Base-by-base conservation (phyloP, 2,797 vertebrate genomes). In the Merluccius polli region DNA sequence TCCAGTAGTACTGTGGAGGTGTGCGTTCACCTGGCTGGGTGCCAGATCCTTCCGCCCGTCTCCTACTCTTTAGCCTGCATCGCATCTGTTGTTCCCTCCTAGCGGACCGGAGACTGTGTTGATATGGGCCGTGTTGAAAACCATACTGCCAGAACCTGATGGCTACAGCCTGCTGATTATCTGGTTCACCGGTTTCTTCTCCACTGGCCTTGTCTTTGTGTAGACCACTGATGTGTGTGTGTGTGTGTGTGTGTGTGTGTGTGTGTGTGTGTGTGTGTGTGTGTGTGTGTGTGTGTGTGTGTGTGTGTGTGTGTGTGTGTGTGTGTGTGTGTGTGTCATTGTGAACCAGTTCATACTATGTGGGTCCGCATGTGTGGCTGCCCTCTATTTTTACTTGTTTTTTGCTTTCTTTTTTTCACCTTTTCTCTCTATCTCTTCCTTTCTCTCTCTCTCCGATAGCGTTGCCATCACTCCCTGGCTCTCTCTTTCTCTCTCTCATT, bases 11-110 rank as follows among this genome's bases (percentile, higher is more conserved):
- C 83, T 80, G 84, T 87, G 79, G 84, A 88, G 87, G 91, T 90
- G 88, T 86, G 84, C 78, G 1, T 86, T 90, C 87, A 92, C 91
- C 92, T 94, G 93, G 91, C 91, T 78, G 72, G 2, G 11, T 71
- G 88, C 92, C 90, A 89, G 33, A 41, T 83, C 83, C 85, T 81
- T 76, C 79, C 81, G 59, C 27, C 75, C 77, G 24, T 68, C 24
- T 68, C 27, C 65, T 30, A 59, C 48, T n/a, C 21, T 59, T n/a
- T n/a, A 59, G 21, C 48, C 48, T 2, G 6, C 21, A 8, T 59
- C 21, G 48, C 48, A 21, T n/a, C 48, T 59, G 48, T 48, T 48
- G 48, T 59, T 21, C 48, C 18, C 48, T n/a, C 21, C 44, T 48
- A 2, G 10, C 15, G 13, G 12, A 44, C 11, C 48, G 18, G 48